These are phyloP conservation scores for Nemurella pictetii DNA, from an alignment of 2,888 invertebrate genomes.

Conservation along the genomic window DNA sequence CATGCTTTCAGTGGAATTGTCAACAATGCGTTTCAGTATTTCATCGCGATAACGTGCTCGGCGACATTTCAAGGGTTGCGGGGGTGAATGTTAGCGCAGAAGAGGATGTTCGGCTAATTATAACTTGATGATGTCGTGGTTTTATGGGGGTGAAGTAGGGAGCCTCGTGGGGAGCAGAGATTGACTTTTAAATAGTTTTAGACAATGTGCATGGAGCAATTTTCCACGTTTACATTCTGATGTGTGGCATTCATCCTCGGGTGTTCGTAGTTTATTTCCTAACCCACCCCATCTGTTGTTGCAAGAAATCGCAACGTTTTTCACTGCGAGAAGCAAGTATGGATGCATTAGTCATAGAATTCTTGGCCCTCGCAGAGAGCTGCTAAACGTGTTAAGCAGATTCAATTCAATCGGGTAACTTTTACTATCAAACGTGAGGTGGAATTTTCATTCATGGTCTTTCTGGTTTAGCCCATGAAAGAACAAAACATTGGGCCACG, in stretches of 20 bases:
- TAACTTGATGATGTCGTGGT: neutral
- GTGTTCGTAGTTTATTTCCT: neutral
- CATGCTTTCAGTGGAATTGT: neutral
- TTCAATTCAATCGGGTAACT: neutral
- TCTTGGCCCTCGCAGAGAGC: neutral
- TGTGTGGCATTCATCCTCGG: neutral
- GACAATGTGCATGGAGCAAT: neutral
- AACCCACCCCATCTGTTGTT: too few species aligned
- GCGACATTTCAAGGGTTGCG: neutral
- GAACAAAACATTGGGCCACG: neutral
- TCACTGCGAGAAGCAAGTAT: neutral
- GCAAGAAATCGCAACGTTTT: neutral
- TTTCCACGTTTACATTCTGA: neutral
- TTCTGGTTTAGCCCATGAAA: neutral
- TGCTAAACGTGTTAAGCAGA: neutral
- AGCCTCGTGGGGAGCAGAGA: neutral
- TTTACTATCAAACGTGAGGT: neutral
- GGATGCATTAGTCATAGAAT: too few species aligned
- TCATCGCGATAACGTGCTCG: neutral
- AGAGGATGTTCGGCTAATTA: neutral
- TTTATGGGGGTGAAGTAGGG: neutral
- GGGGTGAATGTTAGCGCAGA: neutral
- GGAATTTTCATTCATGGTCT: constrained; percentile 1
- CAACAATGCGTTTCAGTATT: neutral
- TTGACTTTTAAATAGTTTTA: neutral